These are phyloP conservation scores for Pseudomyrmex cubaensis DNA, from an alignment of 1,140 invertebrate genomes.

Conservation along the genomic window DNA sequence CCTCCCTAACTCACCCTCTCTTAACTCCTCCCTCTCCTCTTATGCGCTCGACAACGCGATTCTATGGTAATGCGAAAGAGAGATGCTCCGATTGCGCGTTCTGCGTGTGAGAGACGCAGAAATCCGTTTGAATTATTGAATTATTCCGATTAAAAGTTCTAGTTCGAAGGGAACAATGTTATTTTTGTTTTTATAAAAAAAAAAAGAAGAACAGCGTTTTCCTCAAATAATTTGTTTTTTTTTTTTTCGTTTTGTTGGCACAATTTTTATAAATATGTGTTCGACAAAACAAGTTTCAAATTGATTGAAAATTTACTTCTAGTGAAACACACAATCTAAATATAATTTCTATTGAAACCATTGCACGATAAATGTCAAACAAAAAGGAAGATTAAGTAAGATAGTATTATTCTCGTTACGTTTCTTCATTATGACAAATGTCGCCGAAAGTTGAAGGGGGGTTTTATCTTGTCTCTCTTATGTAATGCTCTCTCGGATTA, in stretches of 20 bases:
- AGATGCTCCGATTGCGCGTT: not conserved
- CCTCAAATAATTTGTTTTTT: no score
- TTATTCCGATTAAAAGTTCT: not conserved
- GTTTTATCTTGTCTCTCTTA: not conserved
- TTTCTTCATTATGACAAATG: not conserved
- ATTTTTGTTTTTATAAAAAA: not conserved
- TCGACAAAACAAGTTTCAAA: no score
- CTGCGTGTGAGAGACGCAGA: not conserved
- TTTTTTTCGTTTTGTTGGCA: no score
- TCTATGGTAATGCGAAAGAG: constrained; percentile 9
- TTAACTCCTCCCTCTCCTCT: not conserved
- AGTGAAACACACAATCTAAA: no score
- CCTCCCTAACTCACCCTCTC: no score
- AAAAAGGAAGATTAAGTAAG: not conserved
- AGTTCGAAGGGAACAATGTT: not conserved
- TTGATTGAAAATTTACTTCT: no score
- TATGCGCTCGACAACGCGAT: not conserved
- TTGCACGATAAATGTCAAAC: not conserved
- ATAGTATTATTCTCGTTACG: not conserved
- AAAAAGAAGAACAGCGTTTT: no score
- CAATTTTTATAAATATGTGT: no score
- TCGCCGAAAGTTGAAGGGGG: constrained; percentile 1
- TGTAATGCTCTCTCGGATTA: constrained; percentile 19
- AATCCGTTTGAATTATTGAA: not conserved
- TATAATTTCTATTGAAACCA: no score